Base-by-base conservation (phyloP, 2,797 vertebrate species). In the Neoniphon sammara region DNA sequence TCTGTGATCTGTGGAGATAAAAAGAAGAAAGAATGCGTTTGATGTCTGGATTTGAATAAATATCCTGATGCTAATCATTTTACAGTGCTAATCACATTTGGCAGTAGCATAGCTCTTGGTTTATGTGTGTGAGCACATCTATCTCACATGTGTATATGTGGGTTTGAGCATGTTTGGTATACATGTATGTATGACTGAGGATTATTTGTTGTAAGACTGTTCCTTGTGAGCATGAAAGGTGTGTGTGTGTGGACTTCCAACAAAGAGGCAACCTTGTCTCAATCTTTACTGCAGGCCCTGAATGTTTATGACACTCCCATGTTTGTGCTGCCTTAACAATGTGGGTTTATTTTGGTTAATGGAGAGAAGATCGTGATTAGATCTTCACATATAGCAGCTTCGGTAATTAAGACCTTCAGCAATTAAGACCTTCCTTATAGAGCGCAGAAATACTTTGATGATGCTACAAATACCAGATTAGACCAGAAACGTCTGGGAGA, bases 31-130 rank as follows among this genome's bases (percentile, higher is more conserved):
- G 85, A 88, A 87, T 90, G 85, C 59, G 85, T 91, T 91, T 91
- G 84, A 91, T 89, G 83, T 87, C 61, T 46, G 7, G 55, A 86
- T 89, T 87, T 88, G 86, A 89, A 90, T 89, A 89, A 88, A 89
- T 83, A 83, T 80, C 66, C 76, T 60, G 83, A 90, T 87, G 77
- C 75, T 87, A 85, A 88, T 89, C 84, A 23, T 84, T 89, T 85
- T 75, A 74, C 84, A 73, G 80, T 25, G 70, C 85, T 87, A 85
- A 88, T 88, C 83, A 85, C 81, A 83, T 87, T 79, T 78, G 73
- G 71, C 66, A 78, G 81, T 84, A 77, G 82, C 79, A 46, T 25
- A 39, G 64, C 70, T 83, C 59, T 56, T 18, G 63, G 46, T 73
- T 57, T 67, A 58, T 66, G 60, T 66, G 46, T 65, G 50, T 27